A percentile compares a stretch with the other conserved stretches of the same genome.
Evolutionary conservation across 1,140 invertebrate species (phyloP).

Genomic region (Phymastichus coffea): DNA sequence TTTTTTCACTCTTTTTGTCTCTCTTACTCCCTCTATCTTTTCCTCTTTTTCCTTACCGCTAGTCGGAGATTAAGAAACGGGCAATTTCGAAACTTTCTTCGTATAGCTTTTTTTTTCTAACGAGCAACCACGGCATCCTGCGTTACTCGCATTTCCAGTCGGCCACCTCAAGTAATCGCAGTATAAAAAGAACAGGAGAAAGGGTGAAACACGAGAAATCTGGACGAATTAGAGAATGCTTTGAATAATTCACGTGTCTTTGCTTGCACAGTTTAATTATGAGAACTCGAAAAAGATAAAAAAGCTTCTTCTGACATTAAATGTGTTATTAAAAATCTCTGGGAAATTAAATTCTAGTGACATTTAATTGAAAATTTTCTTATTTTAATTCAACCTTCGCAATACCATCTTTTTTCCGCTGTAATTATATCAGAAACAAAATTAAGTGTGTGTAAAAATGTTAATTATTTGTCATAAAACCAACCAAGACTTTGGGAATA

Average conservation of each 20-base stretch:
- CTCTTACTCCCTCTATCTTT: not conserved
- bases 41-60: slow-evolving; percentile 20
- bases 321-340: too few relatives aligned
- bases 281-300: too few relatives aligned
- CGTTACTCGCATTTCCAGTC: too few relatives aligned
- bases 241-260: not conserved
- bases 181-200: not conserved
- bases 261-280: slow-evolving; percentile 29
- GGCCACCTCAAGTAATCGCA: not conserved
- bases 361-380: too few relatives aligned
- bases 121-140: not conserved
- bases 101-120: slow-evolving; percentile 35
- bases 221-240: not conserved
- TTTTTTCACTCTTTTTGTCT: not conserved
- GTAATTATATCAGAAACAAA: too few relatives aligned
- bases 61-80: slow-evolving; percentile 37
- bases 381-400: too few relatives aligned
- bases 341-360: too few relatives aligned
- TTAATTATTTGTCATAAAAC: too few relatives aligned
- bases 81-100: slow-evolving; percentile 35
- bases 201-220: not conserved
- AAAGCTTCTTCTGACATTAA: too few relatives aligned
- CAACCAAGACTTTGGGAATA: too few relatives aligned
- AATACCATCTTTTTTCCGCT: too few relatives aligned
- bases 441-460: too few relatives aligned